Percentiles rank a stretch among this genome's conserved stretches.
phyloP scores from a whole-genome alignment of 1,140 invertebrate species.

The Grapholita molesta region DNA sequence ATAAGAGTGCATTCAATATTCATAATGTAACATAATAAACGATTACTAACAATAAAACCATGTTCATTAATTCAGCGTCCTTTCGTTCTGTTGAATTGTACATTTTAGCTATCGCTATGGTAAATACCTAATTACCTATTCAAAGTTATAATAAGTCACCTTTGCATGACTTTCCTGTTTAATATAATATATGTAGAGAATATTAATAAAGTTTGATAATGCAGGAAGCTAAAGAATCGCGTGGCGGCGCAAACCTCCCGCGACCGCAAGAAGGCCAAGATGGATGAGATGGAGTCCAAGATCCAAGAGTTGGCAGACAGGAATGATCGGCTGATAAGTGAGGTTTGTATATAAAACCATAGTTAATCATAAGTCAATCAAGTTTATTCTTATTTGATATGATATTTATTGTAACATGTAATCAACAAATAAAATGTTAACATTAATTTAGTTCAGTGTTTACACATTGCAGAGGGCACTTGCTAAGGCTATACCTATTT shows the following conservation, averaged over 20 bases:
- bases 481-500: too few relatives aligned
- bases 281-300: conserved; percentile 91
- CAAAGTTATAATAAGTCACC: background rate
- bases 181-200: background rate
- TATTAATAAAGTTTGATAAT: conserved; percentile 38
- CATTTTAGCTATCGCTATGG: background rate
- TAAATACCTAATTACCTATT: background rate
- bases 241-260: conserved; percentile 98
- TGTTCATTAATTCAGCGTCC: background rate
- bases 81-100: background rate
- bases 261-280: conserved; percentile 96
- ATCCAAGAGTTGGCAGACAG: conserved; percentile 82
- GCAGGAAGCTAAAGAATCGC: conserved; percentile 96
- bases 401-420: too few relatives aligned
- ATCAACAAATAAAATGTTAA: too few relatives aligned
- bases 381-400: too few relatives aligned
- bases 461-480: too few relatives aligned
- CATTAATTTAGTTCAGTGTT: too few relatives aligned
- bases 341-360: conserved; percentile 45
- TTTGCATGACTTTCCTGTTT: background rate
- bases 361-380: too few relatives aligned
- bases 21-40: background rate
- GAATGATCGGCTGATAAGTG: conserved; percentile 81
- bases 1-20: background rate
- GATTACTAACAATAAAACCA: background rate